Conservation (phyloP, 2,888 invertebrate genomes). For the Melinopterus prodromus region DNA sequence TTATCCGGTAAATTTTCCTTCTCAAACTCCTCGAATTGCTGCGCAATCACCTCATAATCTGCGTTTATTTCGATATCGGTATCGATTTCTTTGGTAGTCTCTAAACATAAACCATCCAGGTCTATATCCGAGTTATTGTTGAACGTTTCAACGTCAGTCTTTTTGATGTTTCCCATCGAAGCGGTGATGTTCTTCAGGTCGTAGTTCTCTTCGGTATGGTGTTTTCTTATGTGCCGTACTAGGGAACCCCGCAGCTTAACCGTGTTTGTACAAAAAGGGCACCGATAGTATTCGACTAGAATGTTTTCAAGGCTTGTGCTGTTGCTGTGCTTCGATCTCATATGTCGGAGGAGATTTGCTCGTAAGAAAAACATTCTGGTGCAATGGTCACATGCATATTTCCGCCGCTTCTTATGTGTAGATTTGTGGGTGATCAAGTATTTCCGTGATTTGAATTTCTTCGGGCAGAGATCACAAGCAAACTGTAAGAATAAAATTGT, state of each 20-base stretch:
- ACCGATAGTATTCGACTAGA: constrained; percentile 45
- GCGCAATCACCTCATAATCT: constrained; percentile 4
- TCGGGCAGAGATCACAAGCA: constrained; percentile 41
- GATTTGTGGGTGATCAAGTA: constrained; percentile 45
- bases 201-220: constrained; percentile 48
- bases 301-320: constrained; percentile 31
- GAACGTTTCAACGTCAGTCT: not conserved
- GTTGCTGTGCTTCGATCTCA: constrained; percentile 39
- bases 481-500: constrained; percentile 30
- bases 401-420: constrained; percentile 42
- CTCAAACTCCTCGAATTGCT: not conserved
- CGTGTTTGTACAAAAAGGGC: constrained; percentile 53
- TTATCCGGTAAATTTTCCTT: not conserved
- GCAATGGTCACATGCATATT: constrained; percentile 49
- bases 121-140: not conserved
- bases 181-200: constrained; percentile 16
- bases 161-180: not conserved
- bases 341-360: constrained; percentile 46
- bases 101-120: not conserved
- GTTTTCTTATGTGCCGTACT: constrained; percentile 52
- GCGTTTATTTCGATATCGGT: not conserved
- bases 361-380: constrained; percentile 39
- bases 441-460: constrained; percentile 45
- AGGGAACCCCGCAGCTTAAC: constrained; percentile 56
- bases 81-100: not conserved